Percentiles rank a stretch among this genome's conserved stretches.
phyloP scores from a whole-genome alignment of 2,113 vertebrate genomes.

The Mustela nigripes region DNA sequence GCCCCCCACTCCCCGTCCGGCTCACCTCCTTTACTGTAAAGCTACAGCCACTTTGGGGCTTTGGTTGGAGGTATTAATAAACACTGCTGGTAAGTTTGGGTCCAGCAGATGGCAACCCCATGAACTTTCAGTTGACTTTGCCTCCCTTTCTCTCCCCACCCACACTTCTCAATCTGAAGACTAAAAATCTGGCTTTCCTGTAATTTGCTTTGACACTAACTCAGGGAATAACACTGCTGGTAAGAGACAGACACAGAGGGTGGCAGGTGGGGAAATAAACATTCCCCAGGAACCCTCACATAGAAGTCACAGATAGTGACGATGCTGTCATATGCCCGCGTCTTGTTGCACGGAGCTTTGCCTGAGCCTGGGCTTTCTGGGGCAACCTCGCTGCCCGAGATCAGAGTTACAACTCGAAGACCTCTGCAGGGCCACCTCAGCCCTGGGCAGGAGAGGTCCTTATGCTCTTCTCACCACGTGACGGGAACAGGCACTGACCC shows the following conservation, averaged over 20 bases:
- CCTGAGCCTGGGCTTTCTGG: neutral
- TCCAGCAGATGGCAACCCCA: slow-evolving; percentile 49
- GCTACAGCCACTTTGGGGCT: neutral
- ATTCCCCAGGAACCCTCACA: neutral
- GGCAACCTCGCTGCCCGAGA: neutral
- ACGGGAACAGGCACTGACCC: neutral
- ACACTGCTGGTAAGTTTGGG: slow-evolving; percentile 73
- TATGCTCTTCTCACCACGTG: neutral
- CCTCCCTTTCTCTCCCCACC: slow-evolving; percentile 71
- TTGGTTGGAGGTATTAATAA: slow-evolving; percentile 39
- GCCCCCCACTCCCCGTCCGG: neutral
- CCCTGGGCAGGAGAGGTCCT: neutral
- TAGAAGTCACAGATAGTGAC: neutral
- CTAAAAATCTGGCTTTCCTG: slow-evolving; percentile 61
- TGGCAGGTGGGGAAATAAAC: neutral
- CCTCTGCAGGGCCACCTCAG: neutral
- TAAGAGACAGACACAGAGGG: neutral
- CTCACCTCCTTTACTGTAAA: neutral
- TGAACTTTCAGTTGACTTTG: slow-evolving; percentile 28
- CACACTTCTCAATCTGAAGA: slow-evolving; percentile 60
- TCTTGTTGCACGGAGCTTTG: neutral
- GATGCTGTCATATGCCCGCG: accelerated
- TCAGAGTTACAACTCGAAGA: neutral
- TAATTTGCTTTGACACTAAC: slow-evolving; percentile 36
- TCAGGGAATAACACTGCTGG: slow-evolving; percentile 10